phyloP scores from a whole-genome alignment of 2,113 vertebrate genomes.

The Perognathus longimembris region DNA sequence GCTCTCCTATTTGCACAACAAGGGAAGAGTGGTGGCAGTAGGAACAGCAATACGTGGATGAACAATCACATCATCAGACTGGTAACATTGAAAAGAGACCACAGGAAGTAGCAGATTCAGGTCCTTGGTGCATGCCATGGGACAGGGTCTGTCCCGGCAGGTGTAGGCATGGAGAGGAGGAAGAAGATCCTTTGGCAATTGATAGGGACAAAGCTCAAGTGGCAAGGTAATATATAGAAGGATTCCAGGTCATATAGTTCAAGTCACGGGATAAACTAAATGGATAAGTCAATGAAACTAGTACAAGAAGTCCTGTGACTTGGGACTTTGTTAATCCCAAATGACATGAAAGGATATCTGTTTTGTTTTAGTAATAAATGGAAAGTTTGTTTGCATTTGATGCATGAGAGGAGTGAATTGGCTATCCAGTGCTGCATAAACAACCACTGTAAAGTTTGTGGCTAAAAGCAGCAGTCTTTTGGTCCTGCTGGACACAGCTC shows the following conservation, averaged over 20 bases:
- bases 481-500: not conserved
- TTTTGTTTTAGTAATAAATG: not conserved
- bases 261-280: not conserved
- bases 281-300: not conserved
- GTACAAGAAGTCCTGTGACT: not conserved
- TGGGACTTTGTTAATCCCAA: not conserved
- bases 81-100: not conserved
- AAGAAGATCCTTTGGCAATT: not conserved
- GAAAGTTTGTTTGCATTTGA: not conserved
- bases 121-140: not conserved
- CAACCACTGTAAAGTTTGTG: not conserved
- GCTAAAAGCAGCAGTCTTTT: not conserved
- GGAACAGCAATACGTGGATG: not conserved
- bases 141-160: conserved; percentile 2
- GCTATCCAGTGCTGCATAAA: not conserved
- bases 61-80: conserved; percentile 14
- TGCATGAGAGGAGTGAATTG: not conserved
- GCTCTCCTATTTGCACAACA: conserved; percentile 16
- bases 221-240: not conserved
- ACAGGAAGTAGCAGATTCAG: conserved; percentile 34
- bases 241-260: not conserved
- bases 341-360: not conserved
- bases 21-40: not conserved
- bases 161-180: not conserved
- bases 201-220: not conserved